Evolutionary conservation across 2,888 invertebrate species (phyloP).

Genomic region (Drosophila picticornis): DNA sequence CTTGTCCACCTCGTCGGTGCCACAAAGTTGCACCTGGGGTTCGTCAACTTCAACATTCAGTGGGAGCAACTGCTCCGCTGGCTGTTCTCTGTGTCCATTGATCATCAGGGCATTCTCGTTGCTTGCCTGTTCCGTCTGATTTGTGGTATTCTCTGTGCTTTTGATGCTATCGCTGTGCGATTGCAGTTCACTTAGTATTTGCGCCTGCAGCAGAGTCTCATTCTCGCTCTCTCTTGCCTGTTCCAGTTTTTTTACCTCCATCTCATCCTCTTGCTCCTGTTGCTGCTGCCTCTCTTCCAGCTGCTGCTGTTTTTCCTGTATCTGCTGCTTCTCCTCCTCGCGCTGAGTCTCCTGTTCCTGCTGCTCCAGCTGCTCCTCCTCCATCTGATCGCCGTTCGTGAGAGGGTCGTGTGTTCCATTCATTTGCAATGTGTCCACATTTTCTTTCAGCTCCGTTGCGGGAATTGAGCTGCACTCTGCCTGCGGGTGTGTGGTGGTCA

Average conservation of each 20-base stretch:
- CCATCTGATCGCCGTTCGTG: slow-evolving; percentile 64
- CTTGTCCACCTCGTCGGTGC: slow-evolving; percentile 60
- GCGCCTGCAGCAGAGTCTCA: slow-evolving; percentile 72
- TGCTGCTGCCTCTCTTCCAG: slow-evolving; percentile 4
- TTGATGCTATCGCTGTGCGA: slow-evolving; percentile 66
- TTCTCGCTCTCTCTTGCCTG: slow-evolving; percentile 30
- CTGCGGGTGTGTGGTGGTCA: slow-evolving; percentile 38
- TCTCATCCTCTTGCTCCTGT: slow-evolving; percentile 10
- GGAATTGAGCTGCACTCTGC: slow-evolving; percentile 35
- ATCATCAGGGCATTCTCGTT: slow-evolving; percentile 18
- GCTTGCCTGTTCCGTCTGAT: slow-evolving; percentile 3
- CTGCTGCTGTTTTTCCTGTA: slow-evolving; percentile 23
- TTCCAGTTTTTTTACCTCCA: slow-evolving; percentile 13
- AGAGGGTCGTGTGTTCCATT: slow-evolving; percentile 56
- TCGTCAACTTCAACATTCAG: slow-evolving; percentile 19
- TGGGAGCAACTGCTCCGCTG: slow-evolving; percentile 44
- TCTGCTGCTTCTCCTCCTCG: slow-evolving; percentile 38
- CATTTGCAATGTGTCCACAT: slow-evolving; percentile 41
- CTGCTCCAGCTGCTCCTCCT: slow-evolving; percentile 3
- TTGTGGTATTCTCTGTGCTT: slow-evolving; percentile 7
- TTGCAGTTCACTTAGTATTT: slow-evolving; percentile 78
- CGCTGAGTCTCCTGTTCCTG: slow-evolving; percentile 1
- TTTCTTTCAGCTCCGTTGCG: slow-evolving; percentile 46
- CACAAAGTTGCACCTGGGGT: slow-evolving; percentile 3
- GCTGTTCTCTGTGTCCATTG: slow-evolving; percentile 57